Evolutionary conservation across 2,888 invertebrate species (phyloP).

Genomic region (Orthosia cruda): DNA sequence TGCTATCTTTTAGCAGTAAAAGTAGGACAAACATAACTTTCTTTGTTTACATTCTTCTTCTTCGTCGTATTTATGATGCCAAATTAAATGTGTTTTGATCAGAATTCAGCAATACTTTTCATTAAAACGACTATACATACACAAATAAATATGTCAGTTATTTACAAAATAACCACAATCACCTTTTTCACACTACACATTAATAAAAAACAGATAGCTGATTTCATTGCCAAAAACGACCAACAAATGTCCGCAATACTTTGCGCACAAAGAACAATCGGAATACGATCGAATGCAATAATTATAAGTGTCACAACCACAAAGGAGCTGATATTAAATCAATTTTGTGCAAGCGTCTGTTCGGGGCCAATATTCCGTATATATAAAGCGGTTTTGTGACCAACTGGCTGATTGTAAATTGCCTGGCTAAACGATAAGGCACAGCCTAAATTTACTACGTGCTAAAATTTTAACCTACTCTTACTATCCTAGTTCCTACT

Average conservation of each 20-base stretch:
- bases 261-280: constrained; percentile 20
- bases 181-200: background rate
- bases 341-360: constrained; percentile 46
- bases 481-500: too few species aligned
- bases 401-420: background rate
- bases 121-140: too few species aligned
- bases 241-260: background rate
- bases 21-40: too few species aligned
- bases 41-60: too few species aligned
- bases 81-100: too few species aligned
- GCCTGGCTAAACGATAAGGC: background rate
- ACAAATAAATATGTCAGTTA: too few species aligned
- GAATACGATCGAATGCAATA: constrained; percentile 29
- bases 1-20: too few species aligned
- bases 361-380: constrained; percentile 17
- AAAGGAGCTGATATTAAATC: constrained; percentile 59
- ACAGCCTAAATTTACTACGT: background rate
- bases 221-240: background rate
- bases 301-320: constrained; percentile 61
- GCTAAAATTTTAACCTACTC: too few species aligned
- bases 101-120: too few species aligned
- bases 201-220: background rate
- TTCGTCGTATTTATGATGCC: too few species aligned
- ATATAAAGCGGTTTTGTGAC: constrained; percentile 14
- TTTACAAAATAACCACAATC: background rate